These are phyloP conservation scores for Torymus auratus DNA, from an alignment of 2,888 invertebrate genomes.

Conservation along the genomic window DNA sequence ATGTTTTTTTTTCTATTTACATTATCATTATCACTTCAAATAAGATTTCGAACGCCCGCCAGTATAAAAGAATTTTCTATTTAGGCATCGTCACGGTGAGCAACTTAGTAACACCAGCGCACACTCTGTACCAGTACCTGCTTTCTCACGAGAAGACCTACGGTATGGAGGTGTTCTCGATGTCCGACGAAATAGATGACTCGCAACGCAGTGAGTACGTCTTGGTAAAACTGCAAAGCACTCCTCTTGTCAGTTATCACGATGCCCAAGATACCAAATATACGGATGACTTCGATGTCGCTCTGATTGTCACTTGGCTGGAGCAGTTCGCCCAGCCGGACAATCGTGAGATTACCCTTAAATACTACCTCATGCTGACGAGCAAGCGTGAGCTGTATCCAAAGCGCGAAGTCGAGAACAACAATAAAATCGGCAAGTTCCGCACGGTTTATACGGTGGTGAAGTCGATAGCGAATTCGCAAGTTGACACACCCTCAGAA, in stretches of 20 bases:
- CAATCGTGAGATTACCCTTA: constrained; percentile 71
- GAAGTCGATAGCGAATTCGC: constrained; percentile 67
- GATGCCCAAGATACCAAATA: constrained; percentile 81
- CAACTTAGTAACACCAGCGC: constrained; percentile 81
- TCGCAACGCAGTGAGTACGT: constrained; percentile 80
- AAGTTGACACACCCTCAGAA: constrained; percentile 67
- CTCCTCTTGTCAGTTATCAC: constrained; percentile 79
- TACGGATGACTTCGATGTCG: constrained; percentile 83
- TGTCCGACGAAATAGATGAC: constrained; percentile 76
- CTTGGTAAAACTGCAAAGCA: constrained; percentile 80
- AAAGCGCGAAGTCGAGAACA: constrained; percentile 80
- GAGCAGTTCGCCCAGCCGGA: constrained; percentile 69
- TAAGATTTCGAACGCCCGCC: not conserved
- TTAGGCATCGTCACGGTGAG: constrained; percentile 80
- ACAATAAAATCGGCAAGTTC: constrained; percentile 80
- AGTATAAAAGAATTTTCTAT: not conserved
- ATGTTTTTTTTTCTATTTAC: constrained; percentile 57
- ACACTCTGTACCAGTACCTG: constrained; percentile 84
- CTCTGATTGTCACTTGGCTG: constrained; percentile 82
- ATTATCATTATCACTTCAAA: constrained; percentile 23
- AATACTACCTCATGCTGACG: constrained; percentile 73
- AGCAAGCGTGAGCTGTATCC: constrained; percentile 80
- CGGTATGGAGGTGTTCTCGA: constrained; percentile 82
- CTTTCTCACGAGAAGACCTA: constrained; percentile 83
- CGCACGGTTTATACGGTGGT: constrained; percentile 79